Conservation (phyloP, 2,113 vertebrate genomes). For the Semicossyphus pulcher region DNA sequence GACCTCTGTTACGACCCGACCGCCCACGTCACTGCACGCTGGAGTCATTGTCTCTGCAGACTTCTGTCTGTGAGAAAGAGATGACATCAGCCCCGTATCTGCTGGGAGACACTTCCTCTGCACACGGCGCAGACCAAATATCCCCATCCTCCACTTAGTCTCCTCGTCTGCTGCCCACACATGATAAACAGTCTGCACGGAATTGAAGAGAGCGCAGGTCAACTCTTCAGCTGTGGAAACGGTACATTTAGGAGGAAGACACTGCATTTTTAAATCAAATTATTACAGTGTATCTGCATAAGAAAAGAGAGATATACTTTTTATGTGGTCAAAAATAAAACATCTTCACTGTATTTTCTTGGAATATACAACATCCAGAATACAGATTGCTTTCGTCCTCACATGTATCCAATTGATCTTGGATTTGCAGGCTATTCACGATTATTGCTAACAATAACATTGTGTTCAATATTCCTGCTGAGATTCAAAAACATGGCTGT, state of each 20-base stretch:
- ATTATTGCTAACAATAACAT: background rate
- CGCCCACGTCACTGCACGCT: background rate
- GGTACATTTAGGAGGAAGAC: background rate
- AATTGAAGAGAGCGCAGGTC: background rate
- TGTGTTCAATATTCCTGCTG: too few species aligned
- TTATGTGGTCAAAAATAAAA: too few species aligned
- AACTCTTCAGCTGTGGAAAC: background rate
- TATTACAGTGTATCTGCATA: background rate
- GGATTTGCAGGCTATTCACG: too few species aligned
- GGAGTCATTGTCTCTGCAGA: constrained; percentile 30
- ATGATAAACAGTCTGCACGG: constrained; percentile 13
- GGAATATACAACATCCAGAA: too few species aligned
- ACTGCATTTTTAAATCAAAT: background rate
- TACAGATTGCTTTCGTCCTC: background rate
- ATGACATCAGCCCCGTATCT: constrained; percentile 68
- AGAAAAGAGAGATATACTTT: background rate
- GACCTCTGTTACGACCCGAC: constrained; percentile 22
- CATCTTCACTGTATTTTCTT: too few species aligned
- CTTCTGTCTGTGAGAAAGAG: constrained; percentile 30
- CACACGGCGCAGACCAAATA: constrained; percentile 47
- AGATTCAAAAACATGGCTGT: background rate
- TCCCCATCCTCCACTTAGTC: constrained; percentile 34
- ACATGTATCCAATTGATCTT: too few species aligned
- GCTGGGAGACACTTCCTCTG: constrained; percentile 38
- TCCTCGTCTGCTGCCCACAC: constrained; percentile 21